These are phyloP conservation scores for Nephrotoma appendiculata DNA, from an alignment of 2,888 invertebrate species.

Conservation along the genomic window DNA sequence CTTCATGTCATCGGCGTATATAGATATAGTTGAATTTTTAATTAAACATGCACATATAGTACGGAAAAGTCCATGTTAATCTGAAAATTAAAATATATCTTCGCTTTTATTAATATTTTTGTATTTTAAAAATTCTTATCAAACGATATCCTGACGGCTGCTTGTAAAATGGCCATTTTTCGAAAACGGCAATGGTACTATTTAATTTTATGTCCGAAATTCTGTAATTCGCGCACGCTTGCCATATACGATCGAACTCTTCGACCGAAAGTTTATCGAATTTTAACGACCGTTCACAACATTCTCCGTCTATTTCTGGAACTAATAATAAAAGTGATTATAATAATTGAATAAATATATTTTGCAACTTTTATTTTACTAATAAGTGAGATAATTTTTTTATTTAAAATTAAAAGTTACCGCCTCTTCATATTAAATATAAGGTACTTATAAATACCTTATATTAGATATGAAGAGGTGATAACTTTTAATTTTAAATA, in stretches of 20 bases:
- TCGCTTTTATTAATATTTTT: neutral
- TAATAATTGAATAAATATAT: neutral
- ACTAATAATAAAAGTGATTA: neutral
- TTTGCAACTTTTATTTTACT: neutral
- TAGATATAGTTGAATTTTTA: too few relatives aligned
- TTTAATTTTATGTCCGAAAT: neutral
- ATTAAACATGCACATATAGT: too few relatives aligned
- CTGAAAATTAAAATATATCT: neutral
- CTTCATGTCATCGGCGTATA: too few relatives aligned
- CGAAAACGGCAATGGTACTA: neutral
- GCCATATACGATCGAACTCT: neutral
- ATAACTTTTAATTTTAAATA: too few relatives aligned
- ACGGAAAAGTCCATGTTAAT: neutral
- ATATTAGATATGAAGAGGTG: too few relatives aligned
- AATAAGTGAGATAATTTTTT: neutral
- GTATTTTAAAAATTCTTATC: neutral
- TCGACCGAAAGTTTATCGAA: neutral
- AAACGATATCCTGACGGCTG: neutral
- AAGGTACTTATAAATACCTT: too few relatives aligned
- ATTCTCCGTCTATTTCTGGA: neutral
- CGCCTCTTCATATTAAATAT: too few relatives aligned
- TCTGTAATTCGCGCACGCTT: neutral
- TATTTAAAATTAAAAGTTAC: too few relatives aligned
- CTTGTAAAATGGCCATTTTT: neutral
- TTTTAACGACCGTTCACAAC: neutral